Evolutionary conservation across 2,113 vertebrate species (phyloP), one percentile per base, ranked within the genome.

Genomic region (Eulacestoma nigropectus): DNA sequence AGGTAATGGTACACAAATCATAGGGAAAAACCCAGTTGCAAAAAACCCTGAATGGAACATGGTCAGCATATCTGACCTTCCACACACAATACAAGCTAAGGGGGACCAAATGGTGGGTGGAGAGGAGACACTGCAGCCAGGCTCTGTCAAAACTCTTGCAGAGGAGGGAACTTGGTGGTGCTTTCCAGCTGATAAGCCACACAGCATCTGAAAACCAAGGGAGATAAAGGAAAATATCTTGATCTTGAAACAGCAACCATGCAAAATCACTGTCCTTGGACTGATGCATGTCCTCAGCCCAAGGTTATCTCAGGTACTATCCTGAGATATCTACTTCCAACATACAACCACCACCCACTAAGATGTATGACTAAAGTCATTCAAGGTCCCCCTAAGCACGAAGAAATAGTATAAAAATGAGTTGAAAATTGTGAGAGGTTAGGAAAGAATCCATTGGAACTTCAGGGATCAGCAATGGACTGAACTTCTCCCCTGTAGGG

Each of bases 21-120:
- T 7, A 55, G 4, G 4, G 35, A 32, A 49, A 87, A 49, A 56
- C 22, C 0, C 13, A 11, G 7, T 26, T 22, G 3, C 22, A 49
- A 42, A 49, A 42, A 17, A 49, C 30, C 35, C 20, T 72, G 42
- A 35, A 27, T 32, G 5, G 57, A 72, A 64, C 0, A 2, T 18
- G 11, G 30, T 35, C 49, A 72, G 35, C 21, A 12, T 49, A 64
- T 56, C 17, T 6, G 11, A 17, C 13, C 14, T 79, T 26, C 13
- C 17, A 27, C 14, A 47, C 30, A 63, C 2, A 9, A 7, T 18
- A 47, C 3, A n/a, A 20, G 9, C 19, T 25, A 69, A 33, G 12
- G 3, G 7, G 18, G 19, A 39, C 29, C 27, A 46, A 60, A 53
- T 5, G 22, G 32, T 78, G 15, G 4, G 6, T 53, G n/a, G 19